Evolutionary conservation across 2,888 invertebrate species (phyloP), one percentile per base, ranked within the genome.

Genomic region (Lochmaea crataegi): DNA sequence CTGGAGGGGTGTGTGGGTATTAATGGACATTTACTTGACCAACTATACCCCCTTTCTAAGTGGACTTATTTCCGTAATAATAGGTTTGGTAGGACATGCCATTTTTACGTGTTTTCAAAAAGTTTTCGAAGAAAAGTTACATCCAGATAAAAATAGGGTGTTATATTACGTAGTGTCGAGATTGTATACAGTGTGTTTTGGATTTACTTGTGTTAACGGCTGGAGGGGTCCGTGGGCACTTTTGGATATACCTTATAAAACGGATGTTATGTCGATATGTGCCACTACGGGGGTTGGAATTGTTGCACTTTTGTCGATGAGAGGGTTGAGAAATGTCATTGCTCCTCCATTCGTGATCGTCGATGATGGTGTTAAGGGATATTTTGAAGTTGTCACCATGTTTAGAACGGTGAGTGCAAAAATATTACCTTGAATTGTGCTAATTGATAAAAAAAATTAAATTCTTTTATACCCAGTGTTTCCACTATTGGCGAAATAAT

Each of bases 211-310:
- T 85, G 95, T 96, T 58, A 95, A 94, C 83, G 94, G 94, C 74
- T 96, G 96, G 96, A 90, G 96, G 10, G 96, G 96, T 1, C 91
- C 93, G 60, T 96, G 96, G 96, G 89, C 90, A 80, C 87, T 92
- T 65, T 89, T 95, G 81, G 95, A 95, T 83, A 88, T 91, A 84
- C 91, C 93, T 81, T 93, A 93, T 51, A 91, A 91, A 57, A 88
- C 88, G 79, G 90, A 88, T 83, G 18, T 81, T 18, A 88, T 86
- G 68, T 88, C 87, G 73, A 90, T 91, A 77, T 88, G 93, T 74
- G 88, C 91, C 74, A 92, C 92, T 0, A 92, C 92, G 11, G 86
- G 90, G 51, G 89, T 93, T 11, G 92, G 93, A 6, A 87, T 94
- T 71, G 85, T 93, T 64, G 91, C 93, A 56, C 88, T 96, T 78